phyloP scores from a whole-genome alignment of 1,140 invertebrate genomes.

The Wasmannia auropunctata region DNA sequence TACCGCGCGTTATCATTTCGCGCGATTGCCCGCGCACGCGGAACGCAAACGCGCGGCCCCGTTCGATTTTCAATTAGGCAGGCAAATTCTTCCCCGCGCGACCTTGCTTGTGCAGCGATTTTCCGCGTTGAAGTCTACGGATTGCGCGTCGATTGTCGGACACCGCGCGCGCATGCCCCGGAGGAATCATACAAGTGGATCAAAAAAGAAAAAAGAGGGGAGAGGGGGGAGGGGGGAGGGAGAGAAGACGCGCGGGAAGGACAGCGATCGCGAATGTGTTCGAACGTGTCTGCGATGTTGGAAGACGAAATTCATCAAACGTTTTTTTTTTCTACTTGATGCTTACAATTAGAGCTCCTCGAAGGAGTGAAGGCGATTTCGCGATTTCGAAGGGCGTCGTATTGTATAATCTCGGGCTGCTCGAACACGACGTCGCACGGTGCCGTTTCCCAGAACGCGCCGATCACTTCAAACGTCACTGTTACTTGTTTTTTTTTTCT shows the following conservation, averaged over 20 bases:
- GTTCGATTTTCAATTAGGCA: constrained; percentile 58
- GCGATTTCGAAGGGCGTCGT: background rate
- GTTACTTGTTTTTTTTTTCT: background rate
- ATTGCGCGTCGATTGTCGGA: constrained; percentile 41
- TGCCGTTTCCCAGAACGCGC: constrained; percentile 11
- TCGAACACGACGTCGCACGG: background rate
- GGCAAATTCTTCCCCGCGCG: constrained; percentile 54
- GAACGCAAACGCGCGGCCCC: constrained; percentile 25
- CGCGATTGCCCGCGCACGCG: constrained; percentile 26
- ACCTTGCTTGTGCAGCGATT: constrained; percentile 57
- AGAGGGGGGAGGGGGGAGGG: background rate
- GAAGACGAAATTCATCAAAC: constrained; percentile 3
- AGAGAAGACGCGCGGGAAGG: too few species aligned
- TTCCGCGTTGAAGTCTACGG: constrained; percentile 57
- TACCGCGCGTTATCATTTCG: constrained; percentile 53
- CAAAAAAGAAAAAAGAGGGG: background rate
- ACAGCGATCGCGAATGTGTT: background rate
- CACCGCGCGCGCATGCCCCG: constrained; percentile 38
- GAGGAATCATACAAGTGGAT: constrained; percentile 19
- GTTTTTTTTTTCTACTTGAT: background rate
- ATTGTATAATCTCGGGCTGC: background rate
- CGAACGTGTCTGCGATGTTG: background rate
- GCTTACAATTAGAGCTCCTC: background rate
- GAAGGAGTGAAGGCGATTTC: too few species aligned
- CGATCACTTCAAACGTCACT: background rate